These are phyloP conservation scores for Erannis defoliaria DNA, from an alignment of 2,888 invertebrate genomes.

Conservation along the genomic window DNA sequence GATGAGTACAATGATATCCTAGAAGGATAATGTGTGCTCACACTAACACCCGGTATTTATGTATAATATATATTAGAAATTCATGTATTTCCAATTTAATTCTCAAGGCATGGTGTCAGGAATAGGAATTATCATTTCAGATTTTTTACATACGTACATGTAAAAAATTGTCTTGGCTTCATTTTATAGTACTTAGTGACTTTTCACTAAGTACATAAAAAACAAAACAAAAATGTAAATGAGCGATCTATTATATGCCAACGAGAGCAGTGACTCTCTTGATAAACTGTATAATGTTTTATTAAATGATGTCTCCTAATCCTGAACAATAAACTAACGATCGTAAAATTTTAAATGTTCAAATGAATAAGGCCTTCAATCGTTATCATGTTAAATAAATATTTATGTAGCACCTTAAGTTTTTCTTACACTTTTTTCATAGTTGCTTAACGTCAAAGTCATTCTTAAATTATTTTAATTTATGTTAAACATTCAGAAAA, in stretches of 20 bases:
- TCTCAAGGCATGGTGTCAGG: constrained; percentile 34
- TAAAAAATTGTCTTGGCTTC: too few species aligned
- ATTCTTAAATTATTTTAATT: constrained; percentile 31
- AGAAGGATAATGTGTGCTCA: too few species aligned
- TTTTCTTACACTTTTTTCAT: constrained; percentile 33
- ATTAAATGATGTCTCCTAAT: constrained; percentile 33
- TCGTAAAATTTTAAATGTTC: constrained; percentile 41
- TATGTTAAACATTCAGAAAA: constrained; percentile 18
- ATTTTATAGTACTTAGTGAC: too few species aligned
- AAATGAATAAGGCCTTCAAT: constrained; percentile 40
- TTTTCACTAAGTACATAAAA: too few species aligned
- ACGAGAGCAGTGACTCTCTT: too few species aligned
- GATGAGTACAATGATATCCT: too few species aligned
- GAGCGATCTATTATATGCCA: too few species aligned
- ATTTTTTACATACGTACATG: too few species aligned
- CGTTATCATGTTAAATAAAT: constrained; percentile 35
- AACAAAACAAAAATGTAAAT: too few species aligned
- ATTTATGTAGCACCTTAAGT: constrained; percentile 44
- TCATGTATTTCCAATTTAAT: constrained; percentile 11
- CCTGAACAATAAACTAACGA: constrained; percentile 33
- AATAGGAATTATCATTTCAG: constrained; percentile 34
- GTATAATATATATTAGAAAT: not conserved
- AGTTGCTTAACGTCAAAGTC: constrained; percentile 25
- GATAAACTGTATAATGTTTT: too few species aligned
- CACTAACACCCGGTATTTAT: too few species aligned